Conservation (phyloP, 2,888 invertebrate species). For the Hirtodrosophila histrioides region DNA sequence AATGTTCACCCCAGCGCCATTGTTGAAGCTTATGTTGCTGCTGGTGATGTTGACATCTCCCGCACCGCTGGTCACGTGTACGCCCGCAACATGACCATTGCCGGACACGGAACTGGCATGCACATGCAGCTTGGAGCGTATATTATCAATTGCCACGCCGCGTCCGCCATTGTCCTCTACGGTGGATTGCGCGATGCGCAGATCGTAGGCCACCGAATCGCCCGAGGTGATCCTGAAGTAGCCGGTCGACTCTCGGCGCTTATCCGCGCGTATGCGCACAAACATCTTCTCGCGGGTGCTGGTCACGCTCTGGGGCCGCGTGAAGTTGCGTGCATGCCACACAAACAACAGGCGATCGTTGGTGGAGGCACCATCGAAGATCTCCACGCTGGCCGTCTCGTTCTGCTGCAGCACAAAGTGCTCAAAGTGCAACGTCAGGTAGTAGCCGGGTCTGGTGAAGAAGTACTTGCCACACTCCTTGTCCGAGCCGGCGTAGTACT, state of each 20-base stretch:
- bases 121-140: conserved; percentile 94
- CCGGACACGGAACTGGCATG: conserved; percentile 92
- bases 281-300: conserved; percentile 92
- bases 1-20: conserved; percentile 97
- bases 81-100: conserved; percentile 95
- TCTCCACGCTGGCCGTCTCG: conserved; percentile 89
- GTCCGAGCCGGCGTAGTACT: conserved; percentile 88
- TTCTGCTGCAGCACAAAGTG: conserved; percentile 91
- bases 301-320: conserved; percentile 94
- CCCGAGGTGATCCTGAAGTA: conserved; percentile 92
- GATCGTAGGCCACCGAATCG: conserved; percentile 91
- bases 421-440: conserved; percentile 93
- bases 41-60: conserved; percentile 97
- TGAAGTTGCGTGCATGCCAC: conserved; percentile 92
- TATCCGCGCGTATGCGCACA: conserved; percentile 91
- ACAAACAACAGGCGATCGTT: conserved; percentile 89
- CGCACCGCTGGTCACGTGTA: conserved; percentile 95
- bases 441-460: conserved; percentile 90
- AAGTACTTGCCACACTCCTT: conserved; percentile 92
- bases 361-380: conserved; percentile 91
- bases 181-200: conserved; percentile 93
- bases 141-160: conserved; percentile 96
- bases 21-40: conserved; percentile 94
- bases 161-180: conserved; percentile 96
- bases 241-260: conserved; percentile 89